Base-by-base conservation (phyloP, 2,113 vertebrate species). In the Alosa alosa region DNA sequence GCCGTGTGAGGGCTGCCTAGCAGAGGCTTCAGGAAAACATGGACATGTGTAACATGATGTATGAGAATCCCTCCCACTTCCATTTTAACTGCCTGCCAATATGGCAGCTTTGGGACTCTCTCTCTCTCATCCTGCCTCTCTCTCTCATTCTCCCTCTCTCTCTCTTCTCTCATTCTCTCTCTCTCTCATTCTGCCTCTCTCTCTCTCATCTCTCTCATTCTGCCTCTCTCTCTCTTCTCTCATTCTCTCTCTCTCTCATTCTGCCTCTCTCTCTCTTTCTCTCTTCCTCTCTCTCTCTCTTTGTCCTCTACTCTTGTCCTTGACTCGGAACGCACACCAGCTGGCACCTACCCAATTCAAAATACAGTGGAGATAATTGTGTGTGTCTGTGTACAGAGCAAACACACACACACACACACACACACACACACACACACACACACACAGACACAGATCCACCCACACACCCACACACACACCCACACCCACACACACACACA, bases 321-420 rank as follows among this genome's bases (percentile, higher is more conserved):
- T 96, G 95, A 95, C 93, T 95, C 92, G 85, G 90, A 95, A 94
- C 93, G 94, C 93, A 93, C 92, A 92, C 68, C 91, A 94, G 88
- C 92, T 97, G 96, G 96, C 95, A 94, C 86, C 0, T 0, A 90
- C 94, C 95, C 95, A 95, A 91, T 93, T 94, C 93, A 94, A 93
- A 82, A 84, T 88, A 89, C 75, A 88, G 86, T 84, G 82, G 52
- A 83, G 84, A 84, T 86, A 81, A 89, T 83, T 82, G 44, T 81
- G 39, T 82, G 83, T 55, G 46, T 82, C 55, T 82, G 57, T 81
- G n/a, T 85, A 81, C 57, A 68, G n/a, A 31, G 46, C 64, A 72
- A 25, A 72, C 64, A 31, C 64, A 36, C n/a, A 72, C 64, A 72
- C 25, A 36, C 1, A 36, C 31, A 72, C 25, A 11, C 9, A 8